Percentiles rank a stretch among this genome's conserved stretches.
Conservation (phyloP, 1,140 invertebrate genomes). For the Bilobella aurantiaca region DNA sequence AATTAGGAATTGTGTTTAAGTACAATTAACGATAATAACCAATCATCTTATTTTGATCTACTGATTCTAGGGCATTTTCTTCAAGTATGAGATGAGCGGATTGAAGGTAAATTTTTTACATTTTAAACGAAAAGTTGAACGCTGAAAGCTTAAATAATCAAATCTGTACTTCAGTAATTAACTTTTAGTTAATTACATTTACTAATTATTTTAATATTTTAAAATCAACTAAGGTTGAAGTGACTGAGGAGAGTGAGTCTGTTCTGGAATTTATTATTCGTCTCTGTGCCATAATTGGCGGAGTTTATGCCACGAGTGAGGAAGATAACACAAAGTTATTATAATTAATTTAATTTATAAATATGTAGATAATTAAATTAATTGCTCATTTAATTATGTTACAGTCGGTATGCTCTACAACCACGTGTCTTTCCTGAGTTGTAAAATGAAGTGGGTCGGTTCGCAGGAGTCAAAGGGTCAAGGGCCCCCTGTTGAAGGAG, state of each 20-base stretch:
- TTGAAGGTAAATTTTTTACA: conserved; percentile 73
- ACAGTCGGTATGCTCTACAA: conserved; percentile 32
- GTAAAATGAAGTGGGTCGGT: conserved; percentile 1
- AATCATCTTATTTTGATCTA: background rate
- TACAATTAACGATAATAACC: too few relatives aligned
- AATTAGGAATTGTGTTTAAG: too few relatives aligned
- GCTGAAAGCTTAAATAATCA: background rate
- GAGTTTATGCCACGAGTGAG: conserved; percentile 84
- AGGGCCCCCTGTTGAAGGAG: background rate
- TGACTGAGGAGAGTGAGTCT: conserved; percentile 68
- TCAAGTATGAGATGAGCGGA: conserved; percentile 86
- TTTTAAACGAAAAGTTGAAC: too few relatives aligned
- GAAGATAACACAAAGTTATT: conserved; percentile 42
- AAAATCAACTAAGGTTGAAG: too few relatives aligned
- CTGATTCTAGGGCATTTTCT: conserved; percentile 61
- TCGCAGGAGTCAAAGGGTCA: background rate
- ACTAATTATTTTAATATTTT: too few relatives aligned
- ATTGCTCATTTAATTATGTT: too few relatives aligned
- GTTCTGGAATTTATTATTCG: conserved; percentile 69
- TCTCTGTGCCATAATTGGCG: conserved; percentile 78
- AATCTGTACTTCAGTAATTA: background rate
- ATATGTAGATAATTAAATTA: too few relatives aligned
- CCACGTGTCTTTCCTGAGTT: conserved; percentile 24
- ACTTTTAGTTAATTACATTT: conserved; percentile 6
- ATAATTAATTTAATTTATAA: too few relatives aligned